A percentile compares a stretch with the other conserved stretches of the same genome.
Conservation (phyloP, 2,113 vertebrate genomes). For the Solenodon paradoxus region DNA sequence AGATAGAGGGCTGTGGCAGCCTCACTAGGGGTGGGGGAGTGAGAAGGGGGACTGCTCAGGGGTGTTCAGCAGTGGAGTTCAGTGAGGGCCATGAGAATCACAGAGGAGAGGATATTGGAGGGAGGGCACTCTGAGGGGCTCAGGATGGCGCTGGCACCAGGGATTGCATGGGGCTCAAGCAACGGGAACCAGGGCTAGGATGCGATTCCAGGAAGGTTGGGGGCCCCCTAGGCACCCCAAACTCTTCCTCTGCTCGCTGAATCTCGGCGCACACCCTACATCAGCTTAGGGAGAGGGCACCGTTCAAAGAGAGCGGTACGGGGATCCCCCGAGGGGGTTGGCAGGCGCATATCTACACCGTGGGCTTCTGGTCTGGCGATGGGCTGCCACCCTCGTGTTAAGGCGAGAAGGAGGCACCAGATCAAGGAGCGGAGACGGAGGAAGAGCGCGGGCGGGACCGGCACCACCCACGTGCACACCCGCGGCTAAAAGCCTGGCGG, state of each 20-base stretch:
- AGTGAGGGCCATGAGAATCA: neutral
- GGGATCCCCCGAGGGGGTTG: slow-evolving; percentile 31
- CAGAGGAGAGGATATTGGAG: neutral
- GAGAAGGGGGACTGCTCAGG: neutral
- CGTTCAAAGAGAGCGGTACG: slow-evolving; percentile 57
- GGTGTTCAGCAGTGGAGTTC: neutral
- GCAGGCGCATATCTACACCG: slow-evolving; percentile 52
- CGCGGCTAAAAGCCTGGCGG: neutral
- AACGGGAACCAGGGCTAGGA: neutral
- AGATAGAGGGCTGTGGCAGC: neutral
- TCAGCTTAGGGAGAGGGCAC: neutral
- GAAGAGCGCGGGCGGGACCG: neutral
- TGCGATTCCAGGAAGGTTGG: neutral
- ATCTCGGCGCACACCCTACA: neutral
- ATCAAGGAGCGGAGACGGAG: slow-evolving; percentile 69
- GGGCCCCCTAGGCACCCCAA: neutral
- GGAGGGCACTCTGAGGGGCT: neutral
- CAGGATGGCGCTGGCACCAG: neutral
- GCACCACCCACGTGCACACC: slow-evolving; percentile 36
- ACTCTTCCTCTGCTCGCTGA: neutral
- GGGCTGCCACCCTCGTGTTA: slow-evolving; percentile 73
- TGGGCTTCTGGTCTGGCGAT: neutral
- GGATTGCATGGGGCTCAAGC: neutral
- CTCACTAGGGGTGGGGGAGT: neutral
- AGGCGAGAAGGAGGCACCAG: slow-evolving; percentile 63